A percentile compares a stretch with the other conserved stretches of the same genome.
Evolutionary conservation across 2,888 invertebrate species (phyloP).

Genomic region (Nomada fabriciana): DNA sequence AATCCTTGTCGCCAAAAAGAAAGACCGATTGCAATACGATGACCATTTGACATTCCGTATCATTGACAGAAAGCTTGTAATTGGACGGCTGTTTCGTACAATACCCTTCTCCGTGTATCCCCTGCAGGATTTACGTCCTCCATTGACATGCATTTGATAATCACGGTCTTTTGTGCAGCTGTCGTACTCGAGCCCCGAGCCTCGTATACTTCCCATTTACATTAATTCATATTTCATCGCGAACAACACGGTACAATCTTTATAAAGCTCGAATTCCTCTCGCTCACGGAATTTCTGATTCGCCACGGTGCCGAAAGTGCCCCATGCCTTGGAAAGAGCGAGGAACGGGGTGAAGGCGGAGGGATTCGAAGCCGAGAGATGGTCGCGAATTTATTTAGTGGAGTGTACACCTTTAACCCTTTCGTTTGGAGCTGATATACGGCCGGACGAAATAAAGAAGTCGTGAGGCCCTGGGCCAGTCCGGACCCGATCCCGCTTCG

Average conservation of each 20-base stretch:
- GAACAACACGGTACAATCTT: constrained; percentile 33
- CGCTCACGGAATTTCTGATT: constrained; percentile 46
- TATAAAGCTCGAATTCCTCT: constrained; percentile 45
- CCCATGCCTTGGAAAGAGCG: constrained; percentile 4
- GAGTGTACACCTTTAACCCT: constrained; percentile 75
- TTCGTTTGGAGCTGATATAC: constrained; percentile 79
- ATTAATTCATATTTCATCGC: constrained; percentile 46
- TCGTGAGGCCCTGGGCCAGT: constrained; percentile 73
- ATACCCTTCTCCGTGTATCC: neutral
- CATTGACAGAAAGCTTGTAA: neutral
- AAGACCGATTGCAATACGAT: neutral
- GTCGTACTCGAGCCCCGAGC: neutral
- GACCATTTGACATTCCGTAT: neutral
- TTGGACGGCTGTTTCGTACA: neutral
- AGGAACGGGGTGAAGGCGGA: neutral
- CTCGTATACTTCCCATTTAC: neutral
- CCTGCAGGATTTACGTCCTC: neutral
- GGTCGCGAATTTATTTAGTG: constrained; percentile 71
- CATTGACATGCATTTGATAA: constrained; percentile 32
- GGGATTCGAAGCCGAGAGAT: constrained; percentile 54
- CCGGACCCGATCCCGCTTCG: constrained; percentile 32
- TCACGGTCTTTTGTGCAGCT: constrained; percentile 12
- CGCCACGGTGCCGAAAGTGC: constrained; percentile 36
- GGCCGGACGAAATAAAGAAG: constrained; percentile 76
- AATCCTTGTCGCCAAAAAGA: too few species aligned